These are phyloP conservation scores for Oryzaephilus surinamensis DNA, from an alignment of 1,140 invertebrate genomes.

Conservation along the genomic window DNA sequence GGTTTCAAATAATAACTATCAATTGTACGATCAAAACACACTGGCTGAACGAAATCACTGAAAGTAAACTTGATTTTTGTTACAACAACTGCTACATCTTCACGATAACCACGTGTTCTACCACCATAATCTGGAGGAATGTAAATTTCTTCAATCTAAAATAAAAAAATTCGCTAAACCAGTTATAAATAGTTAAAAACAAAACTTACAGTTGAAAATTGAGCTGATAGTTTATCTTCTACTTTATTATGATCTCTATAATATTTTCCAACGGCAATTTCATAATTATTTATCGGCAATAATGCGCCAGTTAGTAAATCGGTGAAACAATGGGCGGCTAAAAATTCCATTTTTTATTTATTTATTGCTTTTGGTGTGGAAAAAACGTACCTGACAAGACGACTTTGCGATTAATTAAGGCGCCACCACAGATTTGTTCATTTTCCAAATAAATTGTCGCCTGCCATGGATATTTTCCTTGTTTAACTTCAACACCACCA, in stretches of 20 bases:
- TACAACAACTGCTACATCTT: conserved; percentile 21
- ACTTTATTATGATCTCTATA: conserved; percentile 17
- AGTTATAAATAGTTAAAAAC: background rate
- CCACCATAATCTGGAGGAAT: conserved; percentile 13
- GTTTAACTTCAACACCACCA: background rate
- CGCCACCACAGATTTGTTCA: conserved; percentile 19
- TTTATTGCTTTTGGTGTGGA: conserved; percentile 1
- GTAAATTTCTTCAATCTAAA: conserved; percentile 19
- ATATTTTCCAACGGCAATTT: conserved; percentile 23
- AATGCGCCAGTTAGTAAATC: background rate
- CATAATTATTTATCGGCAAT: background rate
- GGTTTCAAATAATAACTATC: background rate
- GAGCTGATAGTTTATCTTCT: conserved; percentile 14
- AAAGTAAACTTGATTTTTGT: conserved; percentile 13
- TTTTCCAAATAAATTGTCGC: background rate
- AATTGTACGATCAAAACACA: conserved; percentile 14
- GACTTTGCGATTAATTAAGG: conserved; percentile 13
- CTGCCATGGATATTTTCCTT: conserved; percentile 7
- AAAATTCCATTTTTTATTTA: background rate
- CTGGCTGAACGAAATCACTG: conserved; percentile 16
- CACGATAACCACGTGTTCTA: conserved; percentile 10
- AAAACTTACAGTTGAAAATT: conserved; percentile 17
- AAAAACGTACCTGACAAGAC: conserved; percentile 4
- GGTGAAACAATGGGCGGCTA: conserved; percentile 8
- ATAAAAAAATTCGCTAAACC: conserved; percentile 4